Evolutionary conservation across 2,797 vertebrate genomes (phyloP).

Genomic region (Platyrinchus mystaceus): DNA sequence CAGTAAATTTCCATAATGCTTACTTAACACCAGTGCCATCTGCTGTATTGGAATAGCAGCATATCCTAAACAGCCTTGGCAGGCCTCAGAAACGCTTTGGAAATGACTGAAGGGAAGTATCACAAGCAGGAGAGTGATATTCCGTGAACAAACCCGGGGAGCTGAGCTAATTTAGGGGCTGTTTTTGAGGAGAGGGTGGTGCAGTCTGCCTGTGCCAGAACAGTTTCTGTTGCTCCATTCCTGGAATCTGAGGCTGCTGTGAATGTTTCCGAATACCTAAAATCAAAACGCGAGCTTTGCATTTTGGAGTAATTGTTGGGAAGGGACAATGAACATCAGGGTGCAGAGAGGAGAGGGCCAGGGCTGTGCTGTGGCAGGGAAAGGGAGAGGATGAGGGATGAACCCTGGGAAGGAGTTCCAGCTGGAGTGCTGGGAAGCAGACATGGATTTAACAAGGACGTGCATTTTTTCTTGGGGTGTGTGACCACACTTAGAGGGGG

Average conservation of each 20-base stretch:
- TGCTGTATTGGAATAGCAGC: constrained; percentile 60
- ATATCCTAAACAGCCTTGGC: constrained; percentile 24
- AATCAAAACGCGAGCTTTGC: not conserved
- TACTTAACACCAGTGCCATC: constrained; percentile 65
- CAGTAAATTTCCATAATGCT: constrained; percentile 48
- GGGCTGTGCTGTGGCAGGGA: not conserved
- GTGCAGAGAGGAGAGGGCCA: not conserved
- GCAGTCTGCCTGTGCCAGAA: not conserved
- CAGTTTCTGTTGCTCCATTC: not conserved
- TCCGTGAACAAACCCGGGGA: not conserved
- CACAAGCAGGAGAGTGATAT: not conserved
- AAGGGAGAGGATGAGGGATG: not conserved
- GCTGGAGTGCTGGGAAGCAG: not conserved
- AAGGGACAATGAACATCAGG: not conserved
- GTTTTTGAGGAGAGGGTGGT: not conserved
- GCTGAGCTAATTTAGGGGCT: not conserved
- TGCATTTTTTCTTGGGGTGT: not conserved
- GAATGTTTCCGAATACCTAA: not conserved
- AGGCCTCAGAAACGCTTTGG: not conserved
- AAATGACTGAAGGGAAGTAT: constrained; percentile 12
- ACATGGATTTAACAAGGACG: not conserved
- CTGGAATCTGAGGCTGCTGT: not conserved
- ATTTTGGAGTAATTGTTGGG: rapidly evolving
- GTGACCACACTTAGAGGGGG: not conserved
- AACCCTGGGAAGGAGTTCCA: not conserved